These are phyloP conservation scores for Sinocyclocheilus maitianheensis DNA, from an alignment of 2,113 vertebrate genomes.

Conservation along the genomic window DNA sequence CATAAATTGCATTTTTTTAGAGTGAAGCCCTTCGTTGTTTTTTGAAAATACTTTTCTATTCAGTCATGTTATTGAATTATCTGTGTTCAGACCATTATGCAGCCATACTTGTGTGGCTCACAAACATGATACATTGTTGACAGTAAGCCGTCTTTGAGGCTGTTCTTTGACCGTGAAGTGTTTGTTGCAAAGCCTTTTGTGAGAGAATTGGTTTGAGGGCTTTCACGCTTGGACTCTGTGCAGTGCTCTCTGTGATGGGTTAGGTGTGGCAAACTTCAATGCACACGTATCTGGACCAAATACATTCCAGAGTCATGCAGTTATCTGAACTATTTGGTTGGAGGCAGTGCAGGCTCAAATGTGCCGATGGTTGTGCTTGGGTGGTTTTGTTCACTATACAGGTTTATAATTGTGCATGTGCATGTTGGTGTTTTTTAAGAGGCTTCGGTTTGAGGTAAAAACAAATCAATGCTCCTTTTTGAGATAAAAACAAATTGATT, in stretches of 20 bases:
- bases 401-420: slow-evolving; percentile 13
- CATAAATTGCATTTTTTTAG: background rate
- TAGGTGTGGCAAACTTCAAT: slow-evolving; percentile 41
- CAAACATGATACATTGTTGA: background rate
- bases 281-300: slow-evolving; percentile 11
- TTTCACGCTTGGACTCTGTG: background rate
- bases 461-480: slow-evolving; percentile 51
- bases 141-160: background rate
- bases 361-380: background rate
- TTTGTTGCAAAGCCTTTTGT: slow-evolving; percentile 20
- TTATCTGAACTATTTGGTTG: slow-evolving; percentile 47
- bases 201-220: slow-evolving; percentile 26
- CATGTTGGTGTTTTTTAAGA: slow-evolving; percentile 6
- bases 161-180: slow-evolving; percentile 3
- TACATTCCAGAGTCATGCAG: slow-evolving; percentile 37
- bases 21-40: background rate
- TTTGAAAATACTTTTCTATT: background rate
- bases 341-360: slow-evolving; percentile 43
- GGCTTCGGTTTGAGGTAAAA: slow-evolving; percentile 47
- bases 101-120: background rate
- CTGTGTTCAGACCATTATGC: background rate
- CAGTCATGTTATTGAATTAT: background rate
- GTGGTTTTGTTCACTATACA: slow-evolving; percentile 17
- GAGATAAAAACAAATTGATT: slow-evolving; percentile 55
- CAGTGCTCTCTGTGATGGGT: slow-evolving; percentile 8